A percentile compares a stretch with the other conserved stretches of the same genome.
Conservation (phyloP, 2,888 invertebrate species). For the Erebia ligea region DNA sequence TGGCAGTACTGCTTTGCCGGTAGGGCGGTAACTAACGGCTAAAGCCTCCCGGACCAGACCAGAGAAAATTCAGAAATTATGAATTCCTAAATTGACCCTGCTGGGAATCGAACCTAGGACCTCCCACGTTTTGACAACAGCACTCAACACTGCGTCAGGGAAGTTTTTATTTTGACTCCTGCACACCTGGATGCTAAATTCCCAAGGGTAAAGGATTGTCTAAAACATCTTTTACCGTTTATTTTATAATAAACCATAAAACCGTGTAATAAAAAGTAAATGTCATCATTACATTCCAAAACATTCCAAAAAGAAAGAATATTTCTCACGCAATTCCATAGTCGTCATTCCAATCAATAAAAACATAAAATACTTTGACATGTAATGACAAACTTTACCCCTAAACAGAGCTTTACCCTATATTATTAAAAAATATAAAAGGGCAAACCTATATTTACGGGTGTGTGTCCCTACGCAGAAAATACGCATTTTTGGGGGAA, state of each 20-base stretch:
- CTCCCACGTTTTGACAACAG: too few relatives aligned
- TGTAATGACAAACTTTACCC: constrained; percentile 69
- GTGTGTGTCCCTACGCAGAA: constrained; percentile 18
- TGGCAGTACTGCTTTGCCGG: too few relatives aligned
- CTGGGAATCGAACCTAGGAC: too few relatives aligned
- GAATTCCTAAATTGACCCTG: too few relatives aligned
- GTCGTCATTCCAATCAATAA: constrained; percentile 56
- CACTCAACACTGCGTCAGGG: too few relatives aligned
- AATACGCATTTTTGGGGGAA: constrained; percentile 47
- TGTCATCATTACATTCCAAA: constrained; percentile 66
- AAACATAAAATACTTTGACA: constrained; percentile 79
- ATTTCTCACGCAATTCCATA: constrained; percentile 66
- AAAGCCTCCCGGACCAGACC: too few relatives aligned
- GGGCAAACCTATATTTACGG: constrained; percentile 43
- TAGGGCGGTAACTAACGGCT: too few relatives aligned
- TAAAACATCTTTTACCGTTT: constrained; percentile 4
- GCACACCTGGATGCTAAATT: constrained; percentile 9
- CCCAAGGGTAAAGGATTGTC: constrained; percentile 24
- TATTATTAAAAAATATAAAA: constrained; percentile 60
- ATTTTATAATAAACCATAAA: constrained; percentile 16
- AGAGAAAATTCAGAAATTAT: too few relatives aligned
- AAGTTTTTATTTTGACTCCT: neutral
- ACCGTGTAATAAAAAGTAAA: constrained; percentile 48
- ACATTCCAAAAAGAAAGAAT: constrained; percentile 43
- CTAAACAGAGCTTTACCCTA: constrained; percentile 46